Evolutionary conservation across 2,113 vertebrate genomes (phyloP).

Genomic region (Mugil cephalus): DNA sequence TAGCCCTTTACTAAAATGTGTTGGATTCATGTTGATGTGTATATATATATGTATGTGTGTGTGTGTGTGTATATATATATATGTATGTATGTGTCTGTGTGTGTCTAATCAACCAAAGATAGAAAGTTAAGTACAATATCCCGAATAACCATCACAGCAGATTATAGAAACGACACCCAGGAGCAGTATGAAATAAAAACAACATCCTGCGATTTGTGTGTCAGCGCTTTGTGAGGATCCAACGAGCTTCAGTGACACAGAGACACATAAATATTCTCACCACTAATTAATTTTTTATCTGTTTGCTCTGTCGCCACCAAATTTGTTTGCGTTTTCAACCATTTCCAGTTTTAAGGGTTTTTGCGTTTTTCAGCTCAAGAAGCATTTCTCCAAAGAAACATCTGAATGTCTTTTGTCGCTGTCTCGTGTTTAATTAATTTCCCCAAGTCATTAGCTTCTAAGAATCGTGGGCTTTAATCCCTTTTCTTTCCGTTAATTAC

Average conservation of each 20-base stretch:
- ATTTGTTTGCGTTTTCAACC: conserved; percentile 71
- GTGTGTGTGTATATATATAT: too few relatives aligned
- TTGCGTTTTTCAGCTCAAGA: conserved; percentile 72
- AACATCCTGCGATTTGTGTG: conserved; percentile 14
- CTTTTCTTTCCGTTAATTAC: conserved; percentile 54
- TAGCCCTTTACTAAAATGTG: too few relatives aligned
- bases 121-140: not conserved
- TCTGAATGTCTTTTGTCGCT: conserved; percentile 27
- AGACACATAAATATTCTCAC: conserved; percentile 1
- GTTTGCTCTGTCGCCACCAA: conserved; percentile 55
- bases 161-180: conserved; percentile 21
- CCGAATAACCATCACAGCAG: not conserved
- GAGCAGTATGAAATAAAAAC: conserved; percentile 8
- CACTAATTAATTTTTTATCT: conserved; percentile 53
- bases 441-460: conserved; percentile 61
- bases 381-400: conserved; percentile 51
- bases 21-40: too few relatives aligned
- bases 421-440: conserved; percentile 70
- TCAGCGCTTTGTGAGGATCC: conserved; percentile 8
- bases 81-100: too few relatives aligned
- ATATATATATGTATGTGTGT: too few relatives aligned
- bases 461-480: conserved; percentile 39
- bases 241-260: conserved; percentile 22
- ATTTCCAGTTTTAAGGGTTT: conserved; percentile 50
- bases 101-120: too few relatives aligned